phyloP scores from a whole-genome alignment of 2,797 vertebrate genomes.

The Chaenodraco wilsoni region DNA sequence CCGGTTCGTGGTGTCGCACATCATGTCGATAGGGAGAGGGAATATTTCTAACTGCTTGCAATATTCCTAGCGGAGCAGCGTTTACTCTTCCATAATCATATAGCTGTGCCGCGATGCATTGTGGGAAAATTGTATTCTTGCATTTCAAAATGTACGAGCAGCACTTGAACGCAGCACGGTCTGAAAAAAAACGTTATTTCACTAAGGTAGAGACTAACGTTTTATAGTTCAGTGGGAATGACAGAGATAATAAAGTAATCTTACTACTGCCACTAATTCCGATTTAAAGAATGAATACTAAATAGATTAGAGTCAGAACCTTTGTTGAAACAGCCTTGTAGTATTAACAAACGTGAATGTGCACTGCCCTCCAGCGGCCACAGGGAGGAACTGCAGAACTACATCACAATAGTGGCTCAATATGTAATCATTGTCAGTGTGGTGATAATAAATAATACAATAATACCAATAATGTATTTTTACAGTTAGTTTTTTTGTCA shows the following conservation, averaged over 20 bases:
- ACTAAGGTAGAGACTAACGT: neutral
- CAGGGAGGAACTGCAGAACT: neutral
- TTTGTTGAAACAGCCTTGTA: neutral
- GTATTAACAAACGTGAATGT: neutral
- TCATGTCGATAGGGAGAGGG: conserved; percentile 60
- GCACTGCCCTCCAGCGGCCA: neutral
- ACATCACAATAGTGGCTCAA: too few species aligned
- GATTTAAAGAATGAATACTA: neutral
- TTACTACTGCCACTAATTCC: neutral
- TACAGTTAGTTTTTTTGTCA: neutral
- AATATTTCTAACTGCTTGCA: conserved; percentile 9
- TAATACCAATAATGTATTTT: neutral
- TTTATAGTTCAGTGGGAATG: neutral
- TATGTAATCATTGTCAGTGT: neutral
- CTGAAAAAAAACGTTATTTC: neutral
- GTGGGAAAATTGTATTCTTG: conserved; percentile 56
- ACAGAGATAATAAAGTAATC: neutral
- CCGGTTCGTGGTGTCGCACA: conserved; percentile 77
- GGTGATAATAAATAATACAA: neutral
- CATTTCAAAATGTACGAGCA: conserved; percentile 9
- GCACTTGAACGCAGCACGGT: conserved; percentile 26
- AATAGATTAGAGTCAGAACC: too few species aligned
- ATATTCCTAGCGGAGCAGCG: conserved; percentile 18
- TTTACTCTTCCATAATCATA: conserved; percentile 26
- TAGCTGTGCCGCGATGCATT: conserved; percentile 67